These are phyloP conservation scores for Fissipunctia ypsillon DNA, from an alignment of 2,888 invertebrate species.

Conservation along the genomic window DNA sequence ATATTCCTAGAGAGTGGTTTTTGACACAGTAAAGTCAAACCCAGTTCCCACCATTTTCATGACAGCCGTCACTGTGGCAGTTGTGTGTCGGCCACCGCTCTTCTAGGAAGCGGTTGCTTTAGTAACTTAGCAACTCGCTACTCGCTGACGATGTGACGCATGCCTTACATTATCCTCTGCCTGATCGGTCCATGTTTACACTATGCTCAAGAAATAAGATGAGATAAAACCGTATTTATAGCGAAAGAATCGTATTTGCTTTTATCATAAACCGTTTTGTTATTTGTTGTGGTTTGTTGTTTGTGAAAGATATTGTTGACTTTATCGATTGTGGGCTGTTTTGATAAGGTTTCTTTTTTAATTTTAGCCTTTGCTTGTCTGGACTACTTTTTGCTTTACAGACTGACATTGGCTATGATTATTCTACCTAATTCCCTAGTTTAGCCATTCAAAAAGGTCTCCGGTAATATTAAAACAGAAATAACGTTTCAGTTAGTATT, in stretches of 20 bases:
- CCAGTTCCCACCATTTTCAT: too few species aligned
- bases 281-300: conserved; percentile 68
- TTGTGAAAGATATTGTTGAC: conserved; percentile 58
- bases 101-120: too few species aligned
- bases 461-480: background rate
- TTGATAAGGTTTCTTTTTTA: background rate
- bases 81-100: too few species aligned
- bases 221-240: conserved; percentile 85
- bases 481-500: background rate
- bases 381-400: background rate
- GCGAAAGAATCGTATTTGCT: conserved; percentile 80
- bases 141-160: background rate
- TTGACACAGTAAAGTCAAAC: too few species aligned
- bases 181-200: conserved; percentile 73
- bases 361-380: background rate
- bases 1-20: too few species aligned
- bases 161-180: conserved; percentile 17
- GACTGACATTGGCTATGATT: too few species aligned
- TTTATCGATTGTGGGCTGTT: background rate
- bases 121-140: background rate
- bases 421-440: background rate
- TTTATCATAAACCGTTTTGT: conserved; percentile 78
- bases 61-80: too few species aligned
- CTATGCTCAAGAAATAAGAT: conserved; percentile 80
- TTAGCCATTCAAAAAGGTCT: background rate